These are phyloP conservation scores for Lipotes vexillifer DNA, from an alignment of 2,113 vertebrate genomes.

Conservation along the genomic window DNA sequence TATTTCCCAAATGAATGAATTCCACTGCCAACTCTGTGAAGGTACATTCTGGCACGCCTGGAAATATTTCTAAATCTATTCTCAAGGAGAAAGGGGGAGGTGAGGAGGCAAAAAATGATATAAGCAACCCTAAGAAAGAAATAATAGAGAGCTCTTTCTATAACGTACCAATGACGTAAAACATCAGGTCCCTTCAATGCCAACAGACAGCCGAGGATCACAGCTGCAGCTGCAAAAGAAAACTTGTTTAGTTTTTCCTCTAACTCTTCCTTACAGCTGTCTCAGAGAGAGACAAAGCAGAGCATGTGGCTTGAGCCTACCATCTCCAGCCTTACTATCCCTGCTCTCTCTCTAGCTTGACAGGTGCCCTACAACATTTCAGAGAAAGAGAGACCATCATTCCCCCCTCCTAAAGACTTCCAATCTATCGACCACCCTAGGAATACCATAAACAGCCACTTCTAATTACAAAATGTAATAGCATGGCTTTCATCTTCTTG, in stretches of 20 bases:
- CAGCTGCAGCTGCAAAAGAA: constrained; percentile 86
- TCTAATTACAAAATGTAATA: constrained; percentile 43
- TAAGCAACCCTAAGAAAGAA: constrained; percentile 14
- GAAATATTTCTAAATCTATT: constrained; percentile 50
- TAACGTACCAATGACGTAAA: constrained; percentile 99
- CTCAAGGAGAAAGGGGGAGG: constrained; percentile 13
- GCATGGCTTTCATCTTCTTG: constrained; percentile 32
- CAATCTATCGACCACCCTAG: neutral
- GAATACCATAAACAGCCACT: constrained; percentile 15
- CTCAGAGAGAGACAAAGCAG: constrained; percentile 7
- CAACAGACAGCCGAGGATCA: constrained; percentile 89
- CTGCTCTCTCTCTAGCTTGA: neutral
- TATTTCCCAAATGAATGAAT: constrained; percentile 57
- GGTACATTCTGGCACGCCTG: constrained; percentile 37
- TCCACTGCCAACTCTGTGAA: constrained; percentile 42
- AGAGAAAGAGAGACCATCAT: neutral
- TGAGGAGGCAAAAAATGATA: neutral
- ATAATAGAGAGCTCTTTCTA: constrained; percentile 47
- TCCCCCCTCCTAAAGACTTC: neutral
- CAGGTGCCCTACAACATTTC: neutral
- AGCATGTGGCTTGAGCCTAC: neutral
- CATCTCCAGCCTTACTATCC: neutral
- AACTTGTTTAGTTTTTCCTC: constrained; percentile 86
- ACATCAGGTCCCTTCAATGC: constrained; percentile 98
- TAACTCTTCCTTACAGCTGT: constrained; percentile 68